These are phyloP conservation scores for Orthosia gothica DNA, from an alignment of 2,888 invertebrate species.

Conservation along the genomic window DNA sequence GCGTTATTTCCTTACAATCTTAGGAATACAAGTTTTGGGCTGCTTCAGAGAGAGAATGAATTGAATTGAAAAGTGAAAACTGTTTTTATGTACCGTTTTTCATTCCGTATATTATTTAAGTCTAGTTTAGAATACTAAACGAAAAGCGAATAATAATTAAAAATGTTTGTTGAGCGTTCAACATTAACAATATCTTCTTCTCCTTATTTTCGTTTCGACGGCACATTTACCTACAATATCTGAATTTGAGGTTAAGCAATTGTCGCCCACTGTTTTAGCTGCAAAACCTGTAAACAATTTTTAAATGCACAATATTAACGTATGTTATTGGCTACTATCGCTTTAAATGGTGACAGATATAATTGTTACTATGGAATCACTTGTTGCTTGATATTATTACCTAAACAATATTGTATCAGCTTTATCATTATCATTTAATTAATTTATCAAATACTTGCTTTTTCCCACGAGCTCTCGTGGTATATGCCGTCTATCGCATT, in stretches of 20 bases:
- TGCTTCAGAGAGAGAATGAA: slow-evolving; percentile 1
- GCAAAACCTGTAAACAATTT: no score
- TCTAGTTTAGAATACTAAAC: no score
- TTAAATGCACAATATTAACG: neutral
- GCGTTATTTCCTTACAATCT: slow-evolving; percentile 38
- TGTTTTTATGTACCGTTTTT: neutral
- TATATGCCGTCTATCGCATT: no score
- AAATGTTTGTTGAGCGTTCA: neutral
- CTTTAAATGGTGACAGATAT: slow-evolving; percentile 19
- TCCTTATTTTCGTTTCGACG: no score
- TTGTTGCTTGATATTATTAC: slow-evolving; percentile 34
- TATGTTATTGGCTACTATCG: slow-evolving; percentile 8
- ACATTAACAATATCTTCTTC: neutral
- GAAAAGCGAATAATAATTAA: no score
- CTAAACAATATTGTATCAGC: no score
- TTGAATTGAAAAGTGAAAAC: slow-evolving; percentile 2
- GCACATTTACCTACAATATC: no score
- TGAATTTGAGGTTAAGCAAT: no score
- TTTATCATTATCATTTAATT: no score
- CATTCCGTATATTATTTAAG: slow-evolving; percentile 1
- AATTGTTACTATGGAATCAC: slow-evolving; percentile 29
- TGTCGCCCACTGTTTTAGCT: no score
- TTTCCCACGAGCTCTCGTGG: no score
- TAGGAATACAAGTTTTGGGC: slow-evolving; percentile 30
- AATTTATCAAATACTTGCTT: no score